A percentile compares a stretch with the other conserved stretches of the same genome.
Evolutionary conservation across 2,113 vertebrate genomes (phyloP).

Genomic region (Tiliqua scincoides): DNA sequence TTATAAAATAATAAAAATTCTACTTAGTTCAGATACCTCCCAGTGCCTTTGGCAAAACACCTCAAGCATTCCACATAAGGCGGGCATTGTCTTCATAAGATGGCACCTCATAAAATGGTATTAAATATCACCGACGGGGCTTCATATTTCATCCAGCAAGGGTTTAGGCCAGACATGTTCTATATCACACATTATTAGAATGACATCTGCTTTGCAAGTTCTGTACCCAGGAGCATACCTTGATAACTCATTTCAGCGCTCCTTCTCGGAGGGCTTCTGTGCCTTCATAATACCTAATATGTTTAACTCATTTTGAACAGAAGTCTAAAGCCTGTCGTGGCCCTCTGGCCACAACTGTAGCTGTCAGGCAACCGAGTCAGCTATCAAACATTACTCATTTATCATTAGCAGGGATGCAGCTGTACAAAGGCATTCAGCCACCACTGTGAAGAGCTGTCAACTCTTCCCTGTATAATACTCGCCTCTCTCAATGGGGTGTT

Average conservation of each 20-base stretch:
- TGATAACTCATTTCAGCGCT: slow-evolving; percentile 88
- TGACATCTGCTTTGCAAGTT: slow-evolving; percentile 92
- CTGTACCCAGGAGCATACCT: slow-evolving; percentile 87
- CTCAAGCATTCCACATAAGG: slow-evolving; percentile 87
- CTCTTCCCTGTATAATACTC: slow-evolving; percentile 76
- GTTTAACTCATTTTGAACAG: slow-evolving; percentile 89
- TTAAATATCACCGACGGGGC: slow-evolving; percentile 91
- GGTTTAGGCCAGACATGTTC: slow-evolving; percentile 89
- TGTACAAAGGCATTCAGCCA: slow-evolving; percentile 81
- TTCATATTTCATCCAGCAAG: slow-evolving; percentile 89
- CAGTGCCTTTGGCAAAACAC: slow-evolving; percentile 84
- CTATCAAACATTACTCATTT: slow-evolving; percentile 89
- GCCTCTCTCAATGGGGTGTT: slow-evolving; percentile 78
- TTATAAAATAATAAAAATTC: slow-evolving; percentile 96
- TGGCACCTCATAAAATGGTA: slow-evolving; percentile 95
- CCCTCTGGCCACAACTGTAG: slow-evolving; percentile 91
- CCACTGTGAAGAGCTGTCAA: slow-evolving; percentile 79
- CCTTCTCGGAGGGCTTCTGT: slow-evolving; percentile 81
- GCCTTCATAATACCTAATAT: slow-evolving; percentile 85
- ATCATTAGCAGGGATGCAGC: slow-evolving; percentile 83
- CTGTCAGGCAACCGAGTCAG: slow-evolving; percentile 83
- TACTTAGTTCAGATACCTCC: slow-evolving; percentile 87
- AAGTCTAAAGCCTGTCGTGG: slow-evolving; percentile 85
- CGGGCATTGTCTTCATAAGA: slow-evolving; percentile 86
- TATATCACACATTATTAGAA: slow-evolving; percentile 96